These are phyloP conservation scores for Danio tinwini DNA, from an alignment of 2,797 vertebrate species.

Conservation along the genomic window DNA sequence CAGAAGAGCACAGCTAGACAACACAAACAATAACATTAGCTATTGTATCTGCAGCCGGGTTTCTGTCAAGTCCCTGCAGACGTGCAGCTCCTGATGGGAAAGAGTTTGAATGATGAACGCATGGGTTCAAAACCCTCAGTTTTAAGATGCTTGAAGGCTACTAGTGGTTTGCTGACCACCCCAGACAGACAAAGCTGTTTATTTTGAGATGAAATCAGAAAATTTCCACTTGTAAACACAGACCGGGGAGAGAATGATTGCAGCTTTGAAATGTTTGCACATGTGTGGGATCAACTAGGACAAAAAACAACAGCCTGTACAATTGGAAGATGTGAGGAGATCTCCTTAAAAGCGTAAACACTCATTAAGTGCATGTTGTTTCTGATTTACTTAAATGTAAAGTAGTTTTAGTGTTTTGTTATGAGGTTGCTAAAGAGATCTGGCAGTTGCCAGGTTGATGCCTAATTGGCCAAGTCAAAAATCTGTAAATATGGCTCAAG, in stretches of 20 bases:
- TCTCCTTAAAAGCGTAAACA: background rate
- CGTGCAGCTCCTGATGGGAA: constrained; percentile 1
- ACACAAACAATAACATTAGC: constrained; percentile 26
- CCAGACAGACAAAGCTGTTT: constrained; percentile 39
- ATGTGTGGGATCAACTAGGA: background rate
- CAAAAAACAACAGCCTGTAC: constrained; percentile 8
- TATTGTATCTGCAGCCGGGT: background rate
- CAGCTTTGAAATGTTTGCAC: constrained; percentile 35
- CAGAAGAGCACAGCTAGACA: constrained; percentile 20
- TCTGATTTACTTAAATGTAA: background rate
- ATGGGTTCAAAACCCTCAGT: background rate
- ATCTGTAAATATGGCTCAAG: background rate
- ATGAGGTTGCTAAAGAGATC: background rate
- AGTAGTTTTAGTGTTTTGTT: background rate
- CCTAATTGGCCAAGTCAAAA: background rate
- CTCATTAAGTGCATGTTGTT: background rate
- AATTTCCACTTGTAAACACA: constrained; percentile 46
- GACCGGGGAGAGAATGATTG: constrained; percentile 1
- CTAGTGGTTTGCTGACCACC: constrained; percentile 29
- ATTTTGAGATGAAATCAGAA: constrained; percentile 37
- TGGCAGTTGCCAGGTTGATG: background rate
- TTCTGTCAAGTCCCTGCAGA: background rate
- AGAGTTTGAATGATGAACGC: constrained; percentile 9
- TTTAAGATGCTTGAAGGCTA: background rate
- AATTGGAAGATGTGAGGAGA: background rate